Evolutionary conservation across 2,113 vertebrate species (phyloP).

Genomic region (Lasiurus borealis): DNA sequence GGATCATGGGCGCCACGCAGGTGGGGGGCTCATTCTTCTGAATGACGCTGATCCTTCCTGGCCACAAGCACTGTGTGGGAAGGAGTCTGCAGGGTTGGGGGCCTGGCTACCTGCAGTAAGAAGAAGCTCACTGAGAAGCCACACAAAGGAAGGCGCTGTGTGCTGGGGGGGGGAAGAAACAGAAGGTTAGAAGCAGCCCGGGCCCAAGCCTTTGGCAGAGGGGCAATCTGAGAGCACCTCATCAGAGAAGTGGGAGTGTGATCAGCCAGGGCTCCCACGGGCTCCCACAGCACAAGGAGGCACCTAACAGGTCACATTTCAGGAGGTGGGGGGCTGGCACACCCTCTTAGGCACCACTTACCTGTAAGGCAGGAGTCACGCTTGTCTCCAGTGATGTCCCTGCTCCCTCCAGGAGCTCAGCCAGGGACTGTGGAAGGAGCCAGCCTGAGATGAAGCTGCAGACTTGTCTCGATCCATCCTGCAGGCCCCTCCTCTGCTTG

Average conservation of each 20-base stretch:
- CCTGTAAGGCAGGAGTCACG: not conserved
- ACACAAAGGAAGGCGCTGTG: not conserved
- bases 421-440: not conserved
- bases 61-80: not conserved
- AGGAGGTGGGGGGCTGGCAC: not conserved
- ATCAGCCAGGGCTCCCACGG: too few relatives aligned
- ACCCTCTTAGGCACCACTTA: not conserved
- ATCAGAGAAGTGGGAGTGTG: too few relatives aligned
- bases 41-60: not conserved
- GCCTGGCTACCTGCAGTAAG: not conserved
- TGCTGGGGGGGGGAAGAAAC: constrained; percentile 52
- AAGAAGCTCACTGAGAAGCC: not conserved
- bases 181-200: constrained; percentile 33
- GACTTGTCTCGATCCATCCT: not conserved
- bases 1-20: not conserved
- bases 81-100: not conserved
- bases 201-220: not conserved
- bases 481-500: not conserved
- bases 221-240: not conserved
- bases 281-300: too few relatives aligned
- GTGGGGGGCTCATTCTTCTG: not conserved
- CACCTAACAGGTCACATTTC: rapidly evolving
- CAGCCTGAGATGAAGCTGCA: not conserved
- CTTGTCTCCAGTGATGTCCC: not conserved
- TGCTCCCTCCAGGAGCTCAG: too few relatives aligned